These are phyloP conservation scores for Phataginus tricuspis DNA, from an alignment of 2,797 vertebrate species.

Conservation along the genomic window DNA sequence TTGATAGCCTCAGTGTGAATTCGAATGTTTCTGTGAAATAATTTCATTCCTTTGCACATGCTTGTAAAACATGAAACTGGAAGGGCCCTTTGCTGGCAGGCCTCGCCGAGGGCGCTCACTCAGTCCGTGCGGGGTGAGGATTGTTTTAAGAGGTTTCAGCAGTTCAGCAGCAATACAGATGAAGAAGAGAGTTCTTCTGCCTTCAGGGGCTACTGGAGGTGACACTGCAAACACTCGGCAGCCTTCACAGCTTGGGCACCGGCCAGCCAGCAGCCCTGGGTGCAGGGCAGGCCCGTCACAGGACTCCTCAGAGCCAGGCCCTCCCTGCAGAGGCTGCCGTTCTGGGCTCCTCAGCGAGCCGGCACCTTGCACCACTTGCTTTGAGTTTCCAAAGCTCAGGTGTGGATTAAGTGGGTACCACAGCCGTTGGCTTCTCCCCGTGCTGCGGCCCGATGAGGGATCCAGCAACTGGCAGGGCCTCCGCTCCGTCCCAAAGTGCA, in stretches of 20 bases:
- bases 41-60: slow-evolving; percentile 15
- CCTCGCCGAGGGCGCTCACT: not conserved
- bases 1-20: slow-evolving; percentile 6
- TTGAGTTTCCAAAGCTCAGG: not conserved
- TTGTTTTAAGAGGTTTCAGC: not conserved
- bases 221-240: not conserved
- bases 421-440: not conserved
- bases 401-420: not conserved
- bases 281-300: not conserved
- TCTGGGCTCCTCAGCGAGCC: not conserved
- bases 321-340: not conserved
- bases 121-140: not conserved
- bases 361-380: not conserved
- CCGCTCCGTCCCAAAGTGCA: slow-evolving; percentile 51
- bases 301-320: too few species aligned
- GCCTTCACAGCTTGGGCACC: not conserved
- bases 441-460: not conserved
- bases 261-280: not conserved
- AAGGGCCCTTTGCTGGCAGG: not conserved
- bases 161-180: not conserved
- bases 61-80: not conserved
- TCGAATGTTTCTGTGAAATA: slow-evolving; percentile 19
- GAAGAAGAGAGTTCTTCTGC: not conserved
- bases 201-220: not conserved
- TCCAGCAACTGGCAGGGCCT: not conserved